Percentiles rank a stretch among this genome's conserved stretches.
These are phyloP conservation scores for Goniozus legneri DNA, from an alignment of 1,140 invertebrate genomes.

Conservation along the genomic window DNA sequence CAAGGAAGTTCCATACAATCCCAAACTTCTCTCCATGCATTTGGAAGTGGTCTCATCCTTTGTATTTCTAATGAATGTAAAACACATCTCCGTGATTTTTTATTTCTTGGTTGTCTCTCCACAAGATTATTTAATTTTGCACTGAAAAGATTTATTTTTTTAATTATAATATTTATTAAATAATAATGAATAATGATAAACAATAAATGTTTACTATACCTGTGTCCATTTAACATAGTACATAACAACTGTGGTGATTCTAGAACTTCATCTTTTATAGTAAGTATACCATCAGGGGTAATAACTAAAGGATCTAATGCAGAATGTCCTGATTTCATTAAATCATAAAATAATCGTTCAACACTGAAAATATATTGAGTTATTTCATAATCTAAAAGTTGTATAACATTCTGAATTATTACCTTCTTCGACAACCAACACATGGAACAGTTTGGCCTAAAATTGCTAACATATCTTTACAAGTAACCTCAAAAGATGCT, in stretches of 20 bases:
- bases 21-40: constrained; percentile 81
- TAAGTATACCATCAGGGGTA: constrained; percentile 68
- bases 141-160: constrained; percentile 48
- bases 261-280: constrained; percentile 73
- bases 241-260: constrained; percentile 73
- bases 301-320: constrained; percentile 78
- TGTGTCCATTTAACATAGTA: constrained; percentile 81
- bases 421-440: constrained; percentile 89
- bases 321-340: constrained; percentile 76
- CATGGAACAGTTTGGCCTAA: constrained; percentile 86
- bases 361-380: constrained; percentile 59
- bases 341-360: constrained; percentile 78
- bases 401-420: constrained; percentile 15
- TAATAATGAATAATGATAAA: neutral
- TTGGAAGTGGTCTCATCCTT: constrained; percentile 65
- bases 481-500: constrained; percentile 77
- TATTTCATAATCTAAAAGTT: neutral
- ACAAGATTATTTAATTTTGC: constrained; percentile 72
- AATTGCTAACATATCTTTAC: constrained; percentile 75
- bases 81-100: constrained; percentile 81
- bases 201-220: constrained; percentile 59
- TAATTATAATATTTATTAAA: neutral
- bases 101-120: constrained; percentile 77
- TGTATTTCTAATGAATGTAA: constrained; percentile 86
- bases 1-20: constrained; percentile 81